A percentile compares a stretch with the other conserved stretches of the same genome.
Conservation (phyloP, 2,113 vertebrate species). For the Phylloscopus whistleri region DNA sequence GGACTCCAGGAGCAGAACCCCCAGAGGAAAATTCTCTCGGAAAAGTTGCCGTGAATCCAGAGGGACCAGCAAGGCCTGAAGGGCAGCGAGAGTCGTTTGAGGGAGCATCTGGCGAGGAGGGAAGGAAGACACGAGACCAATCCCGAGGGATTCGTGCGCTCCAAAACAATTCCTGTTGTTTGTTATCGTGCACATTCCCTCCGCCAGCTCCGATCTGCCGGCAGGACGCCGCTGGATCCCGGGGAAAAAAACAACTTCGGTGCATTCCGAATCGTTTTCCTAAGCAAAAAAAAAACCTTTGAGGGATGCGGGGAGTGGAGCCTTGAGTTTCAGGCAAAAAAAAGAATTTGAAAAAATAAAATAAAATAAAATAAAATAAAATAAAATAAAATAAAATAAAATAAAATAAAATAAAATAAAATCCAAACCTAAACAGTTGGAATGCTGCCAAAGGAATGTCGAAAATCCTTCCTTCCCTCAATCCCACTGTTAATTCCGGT, state of each 20-base stretch:
- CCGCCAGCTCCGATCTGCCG: background rate
- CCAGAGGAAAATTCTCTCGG: background rate
- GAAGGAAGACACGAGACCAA: background rate
- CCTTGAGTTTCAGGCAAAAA: background rate
- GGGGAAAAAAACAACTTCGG: background rate
- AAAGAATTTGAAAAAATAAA: background rate
- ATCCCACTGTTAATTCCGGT: background rate
- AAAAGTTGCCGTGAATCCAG: background rate
- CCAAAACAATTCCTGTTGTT: background rate
- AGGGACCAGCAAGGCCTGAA: background rate
- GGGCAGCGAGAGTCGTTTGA: background rate
- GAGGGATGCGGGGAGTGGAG: background rate
- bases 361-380: background rate
- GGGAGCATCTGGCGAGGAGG: background rate
- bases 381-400: background rate
- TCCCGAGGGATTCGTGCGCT: background rate
- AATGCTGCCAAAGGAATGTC: background rate
- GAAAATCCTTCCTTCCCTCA: background rate
- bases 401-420: background rate
- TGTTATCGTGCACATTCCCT: background rate
- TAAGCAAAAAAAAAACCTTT: background rate
- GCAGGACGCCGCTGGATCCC: background rate
- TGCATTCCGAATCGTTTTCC: background rate
- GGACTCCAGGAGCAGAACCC: background rate
- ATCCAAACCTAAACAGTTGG: background rate